These are phyloP conservation scores for Distichodus sexfasciatus DNA, from an alignment of 2,797 vertebrate species.

Conservation along the genomic window DNA sequence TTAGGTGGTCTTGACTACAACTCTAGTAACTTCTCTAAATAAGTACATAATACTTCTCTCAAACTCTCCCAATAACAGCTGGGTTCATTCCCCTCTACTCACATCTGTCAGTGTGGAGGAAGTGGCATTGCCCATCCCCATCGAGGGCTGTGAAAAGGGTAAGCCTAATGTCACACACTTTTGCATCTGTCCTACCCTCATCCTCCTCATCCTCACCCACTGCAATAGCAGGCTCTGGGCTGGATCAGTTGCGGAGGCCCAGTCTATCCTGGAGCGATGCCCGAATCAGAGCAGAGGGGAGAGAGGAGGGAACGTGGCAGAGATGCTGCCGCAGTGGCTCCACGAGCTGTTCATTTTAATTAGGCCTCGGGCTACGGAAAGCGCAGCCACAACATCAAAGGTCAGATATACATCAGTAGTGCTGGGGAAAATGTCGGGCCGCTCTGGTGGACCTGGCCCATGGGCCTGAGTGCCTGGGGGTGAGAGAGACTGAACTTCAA, in stretches of 20 bases:
- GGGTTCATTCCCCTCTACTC: not conserved
- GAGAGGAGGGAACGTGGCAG: slow-evolving; percentile 34
- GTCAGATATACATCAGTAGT: slow-evolving; percentile 81
- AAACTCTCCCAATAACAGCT: not conserved
- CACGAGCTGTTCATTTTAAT: slow-evolving; percentile 76
- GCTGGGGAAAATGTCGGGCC: slow-evolving; percentile 69
- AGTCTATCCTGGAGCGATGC: slow-evolving; percentile 33
- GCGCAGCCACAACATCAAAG: slow-evolving; percentile 77
- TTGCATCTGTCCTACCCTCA: slow-evolving; percentile 2
- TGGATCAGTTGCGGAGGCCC: slow-evolving; percentile 42
- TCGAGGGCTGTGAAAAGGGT: not conserved
- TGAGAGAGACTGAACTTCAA: slow-evolving; percentile 46
- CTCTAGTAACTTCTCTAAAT: no score
- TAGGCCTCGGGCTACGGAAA: slow-evolving; percentile 69
- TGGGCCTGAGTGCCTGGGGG: slow-evolving; percentile 43
- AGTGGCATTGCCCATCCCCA: not conserved
- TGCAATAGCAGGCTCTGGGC: not conserved
- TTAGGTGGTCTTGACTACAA: no score
- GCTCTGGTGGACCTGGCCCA: slow-evolving; percentile 46
- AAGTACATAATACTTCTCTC: not conserved
- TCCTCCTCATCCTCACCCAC: not conserved
- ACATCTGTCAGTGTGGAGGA: slow-evolving; percentile 3
- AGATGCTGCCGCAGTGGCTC: slow-evolving; percentile 39
- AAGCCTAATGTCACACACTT: not conserved
- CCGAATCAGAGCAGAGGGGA: slow-evolving; percentile 13